Evolutionary conservation across 2,797 vertebrate genomes (phyloP).

Genomic region (Hippopotamyrus pictus): DNA sequence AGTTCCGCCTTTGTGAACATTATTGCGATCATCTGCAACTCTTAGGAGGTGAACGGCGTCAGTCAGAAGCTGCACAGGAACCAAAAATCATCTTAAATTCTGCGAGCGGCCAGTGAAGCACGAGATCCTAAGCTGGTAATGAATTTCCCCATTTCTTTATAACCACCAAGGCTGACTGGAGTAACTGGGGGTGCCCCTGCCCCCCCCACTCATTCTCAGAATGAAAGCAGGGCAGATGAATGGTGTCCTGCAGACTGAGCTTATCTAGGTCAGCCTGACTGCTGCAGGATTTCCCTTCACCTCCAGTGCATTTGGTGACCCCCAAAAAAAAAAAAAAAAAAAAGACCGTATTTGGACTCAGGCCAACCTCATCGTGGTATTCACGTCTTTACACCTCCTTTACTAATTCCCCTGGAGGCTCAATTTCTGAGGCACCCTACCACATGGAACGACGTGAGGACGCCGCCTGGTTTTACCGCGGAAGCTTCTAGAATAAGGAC

Average conservation of each 20-base stretch:
- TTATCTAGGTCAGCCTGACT: not conserved
- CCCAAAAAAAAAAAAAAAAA: not conserved
- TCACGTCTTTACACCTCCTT: not conserved
- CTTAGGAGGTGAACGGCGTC: conserved; percentile 20
- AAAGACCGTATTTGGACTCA: not conserved
- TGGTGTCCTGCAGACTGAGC: not conserved
- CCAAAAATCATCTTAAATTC: conserved; percentile 58
- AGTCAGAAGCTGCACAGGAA: conserved; percentile 21
- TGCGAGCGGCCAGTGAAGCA: conserved; percentile 46
- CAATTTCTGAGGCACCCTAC: not conserved
- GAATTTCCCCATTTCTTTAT: conserved; percentile 17
- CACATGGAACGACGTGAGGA: not conserved
- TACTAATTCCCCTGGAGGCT: not conserved
- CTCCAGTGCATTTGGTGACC: not conserved
- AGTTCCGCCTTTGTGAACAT: conserved; percentile 4
- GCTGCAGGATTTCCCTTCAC: not conserved
- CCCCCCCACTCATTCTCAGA: not conserved
- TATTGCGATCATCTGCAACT: conserved; percentile 13
- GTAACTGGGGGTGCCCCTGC: not conserved
- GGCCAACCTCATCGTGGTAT: not conserved
- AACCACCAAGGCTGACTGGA: not conserved
- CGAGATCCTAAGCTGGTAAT: conserved; percentile 24
- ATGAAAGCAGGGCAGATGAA: not conserved
- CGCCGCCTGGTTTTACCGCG: not conserved
- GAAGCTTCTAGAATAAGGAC: not conserved